Evolutionary conservation across 2,113 vertebrate species (phyloP).

Genomic region (Syrrhaptes paradoxus): DNA sequence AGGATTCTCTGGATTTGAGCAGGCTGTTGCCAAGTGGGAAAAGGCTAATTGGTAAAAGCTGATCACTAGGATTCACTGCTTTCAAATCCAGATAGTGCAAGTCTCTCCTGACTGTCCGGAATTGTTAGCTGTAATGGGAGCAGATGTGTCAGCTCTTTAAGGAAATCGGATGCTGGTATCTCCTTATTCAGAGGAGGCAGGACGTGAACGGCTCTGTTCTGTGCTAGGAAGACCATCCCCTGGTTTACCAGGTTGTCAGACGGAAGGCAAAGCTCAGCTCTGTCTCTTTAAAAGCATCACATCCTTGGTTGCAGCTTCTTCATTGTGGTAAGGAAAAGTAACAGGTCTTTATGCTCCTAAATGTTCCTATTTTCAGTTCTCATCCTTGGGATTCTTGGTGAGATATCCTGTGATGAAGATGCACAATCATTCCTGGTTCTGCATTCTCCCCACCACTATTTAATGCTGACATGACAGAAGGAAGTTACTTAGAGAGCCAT

Average conservation of each 20-base stretch:
- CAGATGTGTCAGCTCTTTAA: neutral
- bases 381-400: neutral
- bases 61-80: neutral
- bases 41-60: neutral
- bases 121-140: neutral
- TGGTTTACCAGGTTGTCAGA: neutral
- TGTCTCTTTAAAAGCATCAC: neutral
- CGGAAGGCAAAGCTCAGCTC: neutral
- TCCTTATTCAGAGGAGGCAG: neutral
- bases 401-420: neutral
- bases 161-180: neutral
- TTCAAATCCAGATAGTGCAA: neutral
- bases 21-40: neutral
- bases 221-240: neutral
- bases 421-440: neutral
- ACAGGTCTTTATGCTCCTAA: neutral
- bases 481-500: neutral
- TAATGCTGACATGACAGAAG: neutral
- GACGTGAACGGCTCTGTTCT: neutral
- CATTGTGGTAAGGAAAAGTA: neutral
- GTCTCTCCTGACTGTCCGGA: neutral
- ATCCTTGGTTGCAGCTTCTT: neutral
- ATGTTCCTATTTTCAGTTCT: neutral
- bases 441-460: neutral
- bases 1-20: neutral